Base-by-base conservation (phyloP, 2,113 vertebrate species). In the Neogobius melanostomus region DNA sequence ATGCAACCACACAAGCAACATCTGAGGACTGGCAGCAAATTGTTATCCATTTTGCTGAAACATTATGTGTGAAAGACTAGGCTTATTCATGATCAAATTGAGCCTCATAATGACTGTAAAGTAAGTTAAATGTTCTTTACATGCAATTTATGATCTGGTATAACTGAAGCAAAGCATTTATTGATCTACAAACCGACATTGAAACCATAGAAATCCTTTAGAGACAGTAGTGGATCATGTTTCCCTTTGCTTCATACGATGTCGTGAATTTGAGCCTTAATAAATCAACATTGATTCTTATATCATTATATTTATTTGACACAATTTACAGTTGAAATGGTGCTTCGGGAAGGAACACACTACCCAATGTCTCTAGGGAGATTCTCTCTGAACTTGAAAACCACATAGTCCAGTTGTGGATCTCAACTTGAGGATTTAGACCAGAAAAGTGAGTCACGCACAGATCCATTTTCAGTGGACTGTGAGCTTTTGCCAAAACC, bases 171-270 rank as follows among this genome's bases (percentile, higher is more conserved):
- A 56, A 56, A 28, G 21, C 21, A 56, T 9, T 3, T 51, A 51
- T 51, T 56, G 54, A 56, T 10, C 54, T 56, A 10, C 9, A 56
- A 51, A 56, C 54, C 9, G 17, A 56, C 8, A 56, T 21, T 2
- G 17, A 56, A 21, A 28, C 16, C 16, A 28, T 11, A 28, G 10
- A 21, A 11, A 56, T 28, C 17, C 54, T 28, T 21, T 56, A 3
- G 21, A 28, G 16, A 56, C 43, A 60, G 56, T 60, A 60, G 36
- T 60, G 28, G 28, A 60, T 60, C 57, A n/a, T 60, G 12, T 60
- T 60, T 43, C 57, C 8, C 28, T 14, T 54, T 21, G 16, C 53
- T 21, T 43, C 57, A 15, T 42, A 42, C 57, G 42, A 60, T 43
- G 6, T 5, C 11, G n/a, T 43, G 12, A 43, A 14, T 60, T 59